phyloP scores from a whole-genome alignment of 2,888 invertebrate species.

The Pollenia labialis region DNA sequence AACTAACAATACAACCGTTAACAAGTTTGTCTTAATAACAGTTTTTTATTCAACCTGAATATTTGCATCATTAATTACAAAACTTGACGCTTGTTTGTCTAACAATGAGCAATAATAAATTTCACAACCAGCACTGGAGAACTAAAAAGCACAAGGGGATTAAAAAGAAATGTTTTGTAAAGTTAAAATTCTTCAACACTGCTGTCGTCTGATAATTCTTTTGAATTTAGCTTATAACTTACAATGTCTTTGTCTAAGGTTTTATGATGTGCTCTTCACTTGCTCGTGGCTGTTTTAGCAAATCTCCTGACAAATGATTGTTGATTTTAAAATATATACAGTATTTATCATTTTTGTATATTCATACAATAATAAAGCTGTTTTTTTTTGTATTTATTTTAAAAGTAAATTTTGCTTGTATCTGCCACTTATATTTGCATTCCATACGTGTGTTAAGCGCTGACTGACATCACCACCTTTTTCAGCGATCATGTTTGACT shows the following conservation, averaged over 20 bases:
- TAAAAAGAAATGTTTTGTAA: no score
- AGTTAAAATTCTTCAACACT: no score
- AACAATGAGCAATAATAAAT: not conserved
- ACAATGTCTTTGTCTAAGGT: not conserved
- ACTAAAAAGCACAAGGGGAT: not conserved
- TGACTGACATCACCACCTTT: conserved; percentile 56
- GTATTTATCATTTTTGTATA: conserved; percentile 36
- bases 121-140: not conserved
- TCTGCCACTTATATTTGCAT: conserved; percentile 30
- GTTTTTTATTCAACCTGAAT: conserved; percentile 29
- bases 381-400: not conserved
- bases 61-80: conserved; percentile 34
- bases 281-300: not conserved
- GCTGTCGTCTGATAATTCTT: no score
- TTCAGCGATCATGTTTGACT: not conserved
- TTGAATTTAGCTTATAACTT: no score
- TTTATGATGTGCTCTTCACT: not conserved
- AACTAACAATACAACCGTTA: conserved; percentile 6
- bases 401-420: conserved; percentile 31
- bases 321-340: conserved; percentile 31
- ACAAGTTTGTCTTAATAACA: conserved; percentile 9
- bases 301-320: conserved; percentile 58
- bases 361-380: conserved; percentile 6
- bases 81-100: conserved; percentile 32
- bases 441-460: conserved; percentile 17